Evolutionary conservation across 1,140 invertebrate genomes (phyloP).

Genomic region (Eriosoma lanigerum): DNA sequence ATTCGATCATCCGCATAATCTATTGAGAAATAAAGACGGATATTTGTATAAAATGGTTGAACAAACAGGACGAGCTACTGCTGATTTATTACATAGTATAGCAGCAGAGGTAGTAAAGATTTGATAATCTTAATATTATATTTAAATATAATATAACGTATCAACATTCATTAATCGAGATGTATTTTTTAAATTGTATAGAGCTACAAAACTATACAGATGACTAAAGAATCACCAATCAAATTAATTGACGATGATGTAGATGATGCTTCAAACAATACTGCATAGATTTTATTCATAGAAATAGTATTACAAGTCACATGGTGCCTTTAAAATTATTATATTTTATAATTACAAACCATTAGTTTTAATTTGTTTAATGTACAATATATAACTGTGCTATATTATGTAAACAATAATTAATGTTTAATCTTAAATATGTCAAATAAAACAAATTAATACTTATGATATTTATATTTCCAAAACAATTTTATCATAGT

Average conservation of each 20-base stretch:
- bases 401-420: not conserved
- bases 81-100: conserved; percentile 53
- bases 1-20: conserved; percentile 65
- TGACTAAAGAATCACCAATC: conserved; percentile 7
- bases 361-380: not conserved
- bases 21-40: conserved; percentile 61
- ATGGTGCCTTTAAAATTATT: not conserved
- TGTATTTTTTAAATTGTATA: not conserved
- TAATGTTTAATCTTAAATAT: not conserved
- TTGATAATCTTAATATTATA: not conserved
- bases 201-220: conserved; percentile 1
- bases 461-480: not conserved
- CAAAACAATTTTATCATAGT: not conserved
- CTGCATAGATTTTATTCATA: not conserved
- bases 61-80: conserved; percentile 60
- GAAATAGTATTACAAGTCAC: not conserved
- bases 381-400: not conserved
- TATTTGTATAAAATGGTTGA: conserved; percentile 60
- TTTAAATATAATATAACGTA: not conserved
- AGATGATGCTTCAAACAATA: not conserved
- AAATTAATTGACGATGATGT: conserved; percentile 22
- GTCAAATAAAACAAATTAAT: not conserved
- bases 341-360: not conserved
- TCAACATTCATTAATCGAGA: not conserved
- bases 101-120: conserved; percentile 52